Conservation (phyloP, 35 echinoderm and acorn worm species). For the Ophiothrix spiculata region DNA sequence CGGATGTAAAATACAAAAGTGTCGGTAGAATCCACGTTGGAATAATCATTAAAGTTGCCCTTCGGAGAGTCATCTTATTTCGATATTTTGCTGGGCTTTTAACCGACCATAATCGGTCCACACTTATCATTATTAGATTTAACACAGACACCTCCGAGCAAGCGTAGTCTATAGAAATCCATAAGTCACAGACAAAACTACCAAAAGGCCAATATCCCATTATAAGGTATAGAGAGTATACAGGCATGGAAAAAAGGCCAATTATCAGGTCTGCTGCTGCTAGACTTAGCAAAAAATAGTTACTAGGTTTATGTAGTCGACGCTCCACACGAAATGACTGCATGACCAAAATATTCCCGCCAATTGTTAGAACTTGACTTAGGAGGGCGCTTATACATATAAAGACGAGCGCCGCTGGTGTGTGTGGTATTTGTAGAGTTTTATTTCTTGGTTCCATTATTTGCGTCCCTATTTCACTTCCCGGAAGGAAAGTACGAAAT, state of each 20-base stretch:
- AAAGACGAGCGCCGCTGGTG: conserved; percentile 50
- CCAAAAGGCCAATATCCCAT: conserved; percentile 90
- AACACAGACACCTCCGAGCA: conserved; percentile 91
- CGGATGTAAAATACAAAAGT: conserved; percentile 85
- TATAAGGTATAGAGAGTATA: conserved; percentile 90
- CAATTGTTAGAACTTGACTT: conserved; percentile 83
- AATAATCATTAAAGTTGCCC: conserved; percentile 91
- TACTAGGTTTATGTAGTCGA: conserved; percentile 92
- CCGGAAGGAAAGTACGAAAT: no score
- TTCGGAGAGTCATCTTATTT: conserved; percentile 94
- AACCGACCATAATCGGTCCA: conserved; percentile 95
- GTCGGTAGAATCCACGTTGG: conserved; percentile 94
- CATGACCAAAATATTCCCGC: conserved; percentile 92
- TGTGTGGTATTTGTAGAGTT: conserved; percentile 55
- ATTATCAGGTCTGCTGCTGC: conserved; percentile 96
- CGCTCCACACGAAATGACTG: conserved; percentile 87
- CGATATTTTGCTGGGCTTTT: conserved; percentile 88
- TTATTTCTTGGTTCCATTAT: no score
- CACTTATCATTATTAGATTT: conserved; percentile 94
- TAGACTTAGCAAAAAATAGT: conserved; percentile 97
- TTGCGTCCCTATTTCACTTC: no score
- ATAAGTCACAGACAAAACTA: conserved; percentile 84
- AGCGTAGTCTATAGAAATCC: conserved; percentile 96
- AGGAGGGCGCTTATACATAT: conserved; percentile 79
- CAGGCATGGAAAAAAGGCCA: conserved; percentile 93